Conservation (phyloP, 1,140 invertebrate species). For the Heliothis virescens region DNA sequence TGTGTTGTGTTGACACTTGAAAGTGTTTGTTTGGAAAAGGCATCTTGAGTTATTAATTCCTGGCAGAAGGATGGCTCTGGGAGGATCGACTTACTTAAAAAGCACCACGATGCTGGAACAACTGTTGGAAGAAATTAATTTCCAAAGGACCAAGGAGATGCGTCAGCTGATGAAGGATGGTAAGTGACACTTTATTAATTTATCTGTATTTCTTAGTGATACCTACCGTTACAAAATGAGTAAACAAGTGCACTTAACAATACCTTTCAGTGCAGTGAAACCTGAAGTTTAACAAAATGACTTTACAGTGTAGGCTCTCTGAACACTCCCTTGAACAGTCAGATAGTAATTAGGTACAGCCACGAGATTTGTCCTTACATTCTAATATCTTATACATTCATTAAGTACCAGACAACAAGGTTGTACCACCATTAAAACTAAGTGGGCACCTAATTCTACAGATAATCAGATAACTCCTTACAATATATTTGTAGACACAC, state of each 20-base stretch:
- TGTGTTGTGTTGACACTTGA: conserved; percentile 59
- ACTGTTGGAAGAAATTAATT: conserved; percentile 95
- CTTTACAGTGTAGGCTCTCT: no score
- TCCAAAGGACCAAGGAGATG: conserved; percentile 96
- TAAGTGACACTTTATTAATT: conserved; percentile 74
- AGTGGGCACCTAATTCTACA: no score
- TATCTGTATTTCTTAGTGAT: neutral
- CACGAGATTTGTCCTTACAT: no score
- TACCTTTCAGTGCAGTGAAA: neutral
- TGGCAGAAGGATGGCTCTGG: conserved; percentile 85
- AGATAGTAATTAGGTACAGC: no score
- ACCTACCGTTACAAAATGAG: neutral
- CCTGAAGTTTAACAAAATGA: no score
- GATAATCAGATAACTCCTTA: no score
- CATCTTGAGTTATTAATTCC: conserved; percentile 41
- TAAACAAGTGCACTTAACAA: neutral
- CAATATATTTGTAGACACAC: no score
- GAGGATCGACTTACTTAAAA: conserved; percentile 87
- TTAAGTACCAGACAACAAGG: no score
- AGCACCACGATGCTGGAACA: conserved; percentile 93
- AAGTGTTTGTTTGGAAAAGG: conserved; percentile 55
- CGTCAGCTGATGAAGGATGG: conserved; percentile 94
- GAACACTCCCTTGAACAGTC: no score
- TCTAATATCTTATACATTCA: no score
- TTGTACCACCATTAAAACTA: no score